Evolutionary conservation across 1,140 invertebrate genomes (phyloP).

Genomic region (Bombus waltoni): DNA sequence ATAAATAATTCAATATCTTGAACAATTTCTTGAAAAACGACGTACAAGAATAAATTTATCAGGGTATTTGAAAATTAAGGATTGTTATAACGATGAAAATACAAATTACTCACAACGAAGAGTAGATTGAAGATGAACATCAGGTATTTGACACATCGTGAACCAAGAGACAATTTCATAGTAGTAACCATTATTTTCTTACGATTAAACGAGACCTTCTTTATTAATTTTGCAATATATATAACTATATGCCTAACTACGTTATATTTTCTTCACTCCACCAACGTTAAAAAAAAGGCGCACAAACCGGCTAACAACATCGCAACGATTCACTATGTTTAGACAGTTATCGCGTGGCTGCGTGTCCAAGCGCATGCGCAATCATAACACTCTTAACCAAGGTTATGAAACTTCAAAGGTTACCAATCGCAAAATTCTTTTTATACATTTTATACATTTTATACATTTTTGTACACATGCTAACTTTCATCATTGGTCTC

Average conservation of each 20-base stretch:
- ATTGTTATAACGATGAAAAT: not conserved
- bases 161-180: constrained; percentile 79
- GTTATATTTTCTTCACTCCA: not conserved
- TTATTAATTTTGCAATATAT: not conserved
- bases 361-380: constrained; percentile 3
- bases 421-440: constrained; percentile 24
- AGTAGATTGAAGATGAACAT: constrained; percentile 87
- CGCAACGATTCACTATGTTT: constrained; percentile 27
- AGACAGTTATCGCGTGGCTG: constrained; percentile 38
- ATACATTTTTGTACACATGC: not conserved
- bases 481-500: not conserved
- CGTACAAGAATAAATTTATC: too few relatives aligned
- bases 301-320: constrained; percentile 52
- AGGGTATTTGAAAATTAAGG: too few relatives aligned
- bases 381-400: constrained; percentile 3
- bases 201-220: not conserved
- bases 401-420: constrained; percentile 49
- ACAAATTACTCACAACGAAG: constrained; percentile 85
- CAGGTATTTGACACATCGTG: constrained; percentile 85
- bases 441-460: not conserved
- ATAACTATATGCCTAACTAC: not conserved
- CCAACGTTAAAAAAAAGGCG: constrained; percentile 28
- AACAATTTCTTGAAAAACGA: not conserved
- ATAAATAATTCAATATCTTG: not conserved
- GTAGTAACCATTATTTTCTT: constrained; percentile 63